Percentiles rank a stretch among this genome's conserved stretches.
Conservation (phyloP, 1,140 invertebrate species). For the Bilobella aurantiaca region DNA sequence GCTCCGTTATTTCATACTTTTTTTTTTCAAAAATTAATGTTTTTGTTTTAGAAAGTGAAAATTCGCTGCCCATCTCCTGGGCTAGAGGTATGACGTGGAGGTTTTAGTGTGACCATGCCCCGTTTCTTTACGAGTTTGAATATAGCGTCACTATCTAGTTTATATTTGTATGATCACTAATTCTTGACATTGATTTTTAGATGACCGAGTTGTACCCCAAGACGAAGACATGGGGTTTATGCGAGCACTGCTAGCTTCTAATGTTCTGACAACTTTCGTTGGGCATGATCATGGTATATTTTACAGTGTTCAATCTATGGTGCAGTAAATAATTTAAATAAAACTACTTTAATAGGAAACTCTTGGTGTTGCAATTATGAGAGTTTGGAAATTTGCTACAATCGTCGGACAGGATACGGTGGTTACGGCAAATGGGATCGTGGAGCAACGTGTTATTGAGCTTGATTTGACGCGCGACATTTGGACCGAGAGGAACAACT, state of each 20-base stretch:
- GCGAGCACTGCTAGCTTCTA: constrained; percentile 1
- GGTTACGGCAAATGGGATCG: constrained; percentile 1
- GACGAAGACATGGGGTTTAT: constrained; percentile 9
- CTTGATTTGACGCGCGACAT: background rate
- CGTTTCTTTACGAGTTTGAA: too few relatives aligned
- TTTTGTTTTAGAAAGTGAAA: background rate
- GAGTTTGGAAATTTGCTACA: constrained; percentile 5
- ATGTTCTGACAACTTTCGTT: constrained; percentile 8
- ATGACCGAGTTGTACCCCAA: constrained; percentile 14
- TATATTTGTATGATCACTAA: too few relatives aligned
- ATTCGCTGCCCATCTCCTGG: too few relatives aligned
- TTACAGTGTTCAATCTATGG: background rate
- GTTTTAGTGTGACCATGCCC: too few relatives aligned
- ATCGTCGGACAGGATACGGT: constrained; percentile 11
- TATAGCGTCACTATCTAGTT: too few relatives aligned
- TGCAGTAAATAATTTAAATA: background rate
- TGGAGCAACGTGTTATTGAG: constrained; percentile 1
- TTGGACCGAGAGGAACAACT: background rate
- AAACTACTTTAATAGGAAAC: background rate
- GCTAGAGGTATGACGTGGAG: too few relatives aligned
- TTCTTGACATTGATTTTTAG: background rate
- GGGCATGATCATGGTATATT: constrained; percentile 15
- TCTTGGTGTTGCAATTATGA: constrained; percentile 6
- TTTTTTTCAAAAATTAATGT: background rate
- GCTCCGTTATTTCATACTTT: background rate